These are phyloP conservation scores for Euglossa dilemma DNA, from an alignment of 1,140 invertebrate species.

Conservation along the genomic window DNA sequence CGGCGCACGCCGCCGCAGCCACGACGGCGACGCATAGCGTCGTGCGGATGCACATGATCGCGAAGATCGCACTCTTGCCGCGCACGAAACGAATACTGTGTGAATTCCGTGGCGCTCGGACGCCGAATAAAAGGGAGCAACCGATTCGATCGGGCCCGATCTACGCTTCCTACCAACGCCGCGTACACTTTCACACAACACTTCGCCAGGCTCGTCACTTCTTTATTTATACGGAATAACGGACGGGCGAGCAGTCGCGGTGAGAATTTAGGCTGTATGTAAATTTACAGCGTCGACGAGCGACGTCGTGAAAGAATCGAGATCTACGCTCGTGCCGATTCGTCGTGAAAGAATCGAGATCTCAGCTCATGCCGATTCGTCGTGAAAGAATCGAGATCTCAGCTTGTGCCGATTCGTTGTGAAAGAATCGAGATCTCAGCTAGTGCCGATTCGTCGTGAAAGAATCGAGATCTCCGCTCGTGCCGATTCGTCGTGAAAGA, in stretches of 20 bases:
- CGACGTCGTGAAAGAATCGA: no score
- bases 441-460: no score
- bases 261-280: slow-evolving; percentile 80
- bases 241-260: slow-evolving; percentile 73
- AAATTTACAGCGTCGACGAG: slow-evolving; percentile 62
- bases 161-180: slow-evolving; percentile 65
- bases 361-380: no score
- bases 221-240: slow-evolving; percentile 81
- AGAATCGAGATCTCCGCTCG: no score
- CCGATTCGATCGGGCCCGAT: slow-evolving; percentile 29
- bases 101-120: not conserved
- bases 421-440: no score
- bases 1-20: not conserved
- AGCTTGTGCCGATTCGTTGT: no score
- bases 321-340: no score
- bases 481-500: no score
- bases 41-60: slow-evolving; percentile 44
- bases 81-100: slow-evolving; percentile 10
- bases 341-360: no score
- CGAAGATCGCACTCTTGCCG: slow-evolving; percentile 24
- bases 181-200: slow-evolving; percentile 80
- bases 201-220: slow-evolving; percentile 73
- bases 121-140: slow-evolving; percentile 21
- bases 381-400: no score
- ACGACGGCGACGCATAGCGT: not conserved